A percentile compares a stretch with the other conserved stretches of the same genome.
Conservation (phyloP, 2,797 vertebrate species). For the Chaenodraco wilsoni region DNA sequence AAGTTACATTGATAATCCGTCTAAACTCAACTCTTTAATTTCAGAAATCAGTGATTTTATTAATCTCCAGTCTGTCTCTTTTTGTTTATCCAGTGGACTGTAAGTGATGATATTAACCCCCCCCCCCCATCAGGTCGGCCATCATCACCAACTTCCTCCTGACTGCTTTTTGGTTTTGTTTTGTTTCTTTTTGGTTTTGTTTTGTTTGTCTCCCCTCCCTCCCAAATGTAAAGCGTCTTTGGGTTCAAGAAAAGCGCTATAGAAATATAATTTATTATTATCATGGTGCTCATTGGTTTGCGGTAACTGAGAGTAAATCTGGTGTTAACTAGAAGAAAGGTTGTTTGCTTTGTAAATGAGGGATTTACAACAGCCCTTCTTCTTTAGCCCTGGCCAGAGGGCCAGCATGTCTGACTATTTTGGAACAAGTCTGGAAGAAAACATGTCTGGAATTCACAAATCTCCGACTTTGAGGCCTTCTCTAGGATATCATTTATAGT, state of each 20-base stretch:
- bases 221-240: too few relatives aligned
- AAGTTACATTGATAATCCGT: background rate
- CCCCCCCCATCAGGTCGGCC: background rate
- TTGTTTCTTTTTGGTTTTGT: too few relatives aligned
- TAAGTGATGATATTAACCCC: background rate
- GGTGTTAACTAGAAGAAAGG: constrained; percentile 38
- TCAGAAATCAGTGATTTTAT: constrained; percentile 6
- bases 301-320: constrained; percentile 54
- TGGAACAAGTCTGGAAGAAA: constrained; percentile 56
- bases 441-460: constrained; percentile 56
- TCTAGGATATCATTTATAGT: background rate
- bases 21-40: background rate
- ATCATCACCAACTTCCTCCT: too few relatives aligned
- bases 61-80: background rate
- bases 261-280: too few relatives aligned
- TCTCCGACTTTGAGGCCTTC: constrained; percentile 15
- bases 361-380: constrained; percentile 41
- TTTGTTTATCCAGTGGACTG: background rate
- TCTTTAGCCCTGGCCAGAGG: constrained; percentile 1
- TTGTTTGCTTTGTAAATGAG: constrained; percentile 69
- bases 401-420: constrained; percentile 35
- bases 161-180: too few relatives aligned
- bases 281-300: constrained; percentile 57
- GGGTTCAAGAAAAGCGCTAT: too few relatives aligned
- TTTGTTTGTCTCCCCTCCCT: too few relatives aligned